These are phyloP conservation scores for Mesitornis unicolor DNA, from an alignment of 2,113 vertebrate species.

Conservation along the genomic window DNA sequence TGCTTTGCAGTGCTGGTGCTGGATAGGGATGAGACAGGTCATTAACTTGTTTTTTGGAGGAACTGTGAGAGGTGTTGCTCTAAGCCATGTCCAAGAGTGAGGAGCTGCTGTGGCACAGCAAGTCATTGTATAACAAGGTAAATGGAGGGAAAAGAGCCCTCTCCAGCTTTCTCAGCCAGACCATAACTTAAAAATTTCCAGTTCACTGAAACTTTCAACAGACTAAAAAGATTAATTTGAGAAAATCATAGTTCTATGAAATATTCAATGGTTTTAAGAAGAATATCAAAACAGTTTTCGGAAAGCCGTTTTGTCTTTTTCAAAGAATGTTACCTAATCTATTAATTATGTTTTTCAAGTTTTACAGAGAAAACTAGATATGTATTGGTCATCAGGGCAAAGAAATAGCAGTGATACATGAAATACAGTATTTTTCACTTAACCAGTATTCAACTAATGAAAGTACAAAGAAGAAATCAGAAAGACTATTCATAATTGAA, in stretches of 20 bases:
- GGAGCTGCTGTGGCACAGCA: not conserved
- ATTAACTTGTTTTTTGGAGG: not conserved
- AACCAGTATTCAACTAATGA: not conserved
- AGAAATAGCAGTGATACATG: not conserved
- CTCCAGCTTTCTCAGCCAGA: not conserved
- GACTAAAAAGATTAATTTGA: not conserved
- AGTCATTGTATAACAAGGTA: not conserved
- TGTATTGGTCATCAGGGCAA: not conserved
- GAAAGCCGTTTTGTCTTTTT: not conserved
- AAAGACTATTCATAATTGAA: not conserved
- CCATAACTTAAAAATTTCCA: not conserved
- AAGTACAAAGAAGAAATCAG: not conserved
- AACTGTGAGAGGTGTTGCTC: fast-evolving
- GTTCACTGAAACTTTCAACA: not conserved
- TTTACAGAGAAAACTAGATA: not conserved
- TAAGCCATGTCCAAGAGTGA: not conserved
- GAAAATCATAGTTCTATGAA: not conserved
- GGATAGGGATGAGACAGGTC: fast-evolving
- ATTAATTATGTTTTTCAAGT: not conserved
- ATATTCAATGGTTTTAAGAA: not conserved
- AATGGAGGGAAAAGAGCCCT: not conserved
- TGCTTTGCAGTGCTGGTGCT: not conserved
- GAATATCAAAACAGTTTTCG: not conserved
- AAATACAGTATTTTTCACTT: not conserved
- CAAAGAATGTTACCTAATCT: not conserved